Evolutionary conservation across 2,888 invertebrate genomes (phyloP), one percentile per base, ranked within the genome.

Genomic region (Myathropa florea): DNA sequence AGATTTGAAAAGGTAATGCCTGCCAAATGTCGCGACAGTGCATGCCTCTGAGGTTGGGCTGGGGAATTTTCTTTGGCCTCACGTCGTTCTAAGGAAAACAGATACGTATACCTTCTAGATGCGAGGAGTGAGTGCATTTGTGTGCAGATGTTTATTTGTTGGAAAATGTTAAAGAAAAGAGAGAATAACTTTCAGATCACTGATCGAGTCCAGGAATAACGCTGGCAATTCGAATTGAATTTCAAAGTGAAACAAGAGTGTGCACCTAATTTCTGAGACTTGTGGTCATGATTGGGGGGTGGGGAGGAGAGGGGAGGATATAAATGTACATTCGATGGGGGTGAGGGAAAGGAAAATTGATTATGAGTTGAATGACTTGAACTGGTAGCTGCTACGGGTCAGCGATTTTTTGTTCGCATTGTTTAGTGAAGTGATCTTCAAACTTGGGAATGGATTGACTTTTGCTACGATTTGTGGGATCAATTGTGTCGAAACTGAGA

Each of bases 41-140:
- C 60, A 60, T 71, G 63, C n/a, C 33, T n/a, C 67, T 78, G 55
- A 85, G 77, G 81, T 85, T 85, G 81, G 85, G 77, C 68, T 81
- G 77, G 81, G 81, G 85, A 85, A 78, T 81, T 85, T 85, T 85
- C 81, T 73, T 78, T 85, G 85, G 85, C 85, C 85, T 85, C 85
- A 85, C 85, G 81, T 81, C 81, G 77, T 81, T 81, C 68, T 73
- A 60, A 77, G 68, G 79, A 83, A 81, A 85, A 81, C 55, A 23
- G 36, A 72, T 21, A n/a, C 10, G 7, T 36, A 46, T 39, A 70
- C 23, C 39, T 57, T 76, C 65, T 80, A 80, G 79, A 73, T 79
- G 63, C 70, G 59, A n/a, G n/a, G n/a, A n/a, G n/a, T n/a, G n/a
- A 14, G 21, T 57, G 28, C 21, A 57, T 67, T 30, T n/a, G 53